Percentiles rank a stretch among this genome's conserved stretches.
Conservation (phyloP, 2,888 invertebrate genomes). For the Parapristionchus giblindavisi region DNA sequence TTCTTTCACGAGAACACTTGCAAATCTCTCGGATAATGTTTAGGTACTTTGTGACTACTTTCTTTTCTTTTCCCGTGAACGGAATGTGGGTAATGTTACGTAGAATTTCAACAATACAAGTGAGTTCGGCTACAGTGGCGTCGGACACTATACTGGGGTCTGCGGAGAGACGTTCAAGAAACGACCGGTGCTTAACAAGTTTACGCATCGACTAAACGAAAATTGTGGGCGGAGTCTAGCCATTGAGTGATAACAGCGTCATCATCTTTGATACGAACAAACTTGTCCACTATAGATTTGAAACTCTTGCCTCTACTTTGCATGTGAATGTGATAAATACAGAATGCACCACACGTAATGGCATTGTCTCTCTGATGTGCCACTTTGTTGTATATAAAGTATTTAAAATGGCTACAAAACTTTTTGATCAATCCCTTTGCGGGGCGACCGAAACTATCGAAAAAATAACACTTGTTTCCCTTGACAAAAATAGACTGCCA, state of each 20-base stretch:
- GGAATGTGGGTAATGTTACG: neutral
- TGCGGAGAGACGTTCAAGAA: slow-evolving; percentile 1
- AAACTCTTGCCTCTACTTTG: neutral
- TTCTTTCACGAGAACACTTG: slow-evolving; percentile 16
- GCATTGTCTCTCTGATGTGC: too few relatives aligned
- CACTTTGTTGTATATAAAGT: neutral
- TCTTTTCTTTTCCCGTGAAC: neutral
- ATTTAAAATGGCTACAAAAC: neutral
- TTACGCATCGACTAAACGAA: neutral
- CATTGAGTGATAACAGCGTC: neutral
- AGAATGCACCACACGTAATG: slow-evolving; percentile 15
- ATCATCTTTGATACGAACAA: neutral
- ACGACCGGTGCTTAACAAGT: neutral
- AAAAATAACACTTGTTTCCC: neutral
- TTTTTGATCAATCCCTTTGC: neutral
- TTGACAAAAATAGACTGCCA: neutral
- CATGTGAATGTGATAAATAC: slow-evolving; percentile 3
- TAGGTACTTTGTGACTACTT: neutral
- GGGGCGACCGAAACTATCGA: neutral
- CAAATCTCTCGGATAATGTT: neutral
- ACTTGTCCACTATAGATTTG: neutral
- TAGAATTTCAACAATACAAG: slow-evolving; percentile 6
- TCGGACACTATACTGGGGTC: neutral
- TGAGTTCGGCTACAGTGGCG: neutral
- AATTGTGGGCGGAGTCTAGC: slow-evolving; percentile 4